A percentile compares a stretch with the other conserved stretches of the same genome.
Evolutionary conservation across 2,797 vertebrate species (phyloP).

Genomic region (Lepidocolaptes lacrymiger): DNA sequence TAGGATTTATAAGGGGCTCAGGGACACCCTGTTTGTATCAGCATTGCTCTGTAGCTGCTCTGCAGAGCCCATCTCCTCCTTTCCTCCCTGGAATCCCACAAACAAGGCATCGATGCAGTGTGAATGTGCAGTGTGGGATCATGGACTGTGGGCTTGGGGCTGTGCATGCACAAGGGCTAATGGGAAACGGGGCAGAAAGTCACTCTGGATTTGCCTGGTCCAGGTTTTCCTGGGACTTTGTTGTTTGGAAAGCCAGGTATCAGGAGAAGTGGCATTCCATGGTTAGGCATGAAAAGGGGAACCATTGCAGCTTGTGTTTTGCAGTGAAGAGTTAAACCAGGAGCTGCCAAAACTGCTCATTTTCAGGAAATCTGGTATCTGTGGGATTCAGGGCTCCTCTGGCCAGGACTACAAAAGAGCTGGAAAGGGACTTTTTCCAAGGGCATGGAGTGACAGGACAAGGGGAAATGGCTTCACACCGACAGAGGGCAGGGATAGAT

Average conservation of each 20-base stretch:
- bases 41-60: not conserved
- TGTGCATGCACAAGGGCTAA: not conserved
- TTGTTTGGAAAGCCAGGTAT: not conserved
- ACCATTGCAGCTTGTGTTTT: not conserved
- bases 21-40: not conserved
- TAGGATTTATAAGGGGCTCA: not conserved
- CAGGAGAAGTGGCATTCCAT: not conserved
- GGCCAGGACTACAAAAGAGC: not conserved
- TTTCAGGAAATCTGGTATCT: not conserved
- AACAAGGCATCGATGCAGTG: fast-evolving
- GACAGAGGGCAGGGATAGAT: not conserved
- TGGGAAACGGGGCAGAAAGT: not conserved
- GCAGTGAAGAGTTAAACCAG: not conserved
- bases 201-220: not conserved
- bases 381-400: not conserved
- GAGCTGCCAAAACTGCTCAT: not conserved
- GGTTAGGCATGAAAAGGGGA: not conserved
- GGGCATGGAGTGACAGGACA: not conserved
- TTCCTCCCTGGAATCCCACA: not conserved
- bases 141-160: not conserved
- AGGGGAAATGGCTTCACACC: not conserved
- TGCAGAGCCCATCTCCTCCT: not conserved
- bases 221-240: not conserved
- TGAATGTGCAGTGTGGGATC: not conserved
- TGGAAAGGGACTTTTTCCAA: not conserved